Evolutionary conservation across 2,888 invertebrate species (phyloP).

Genomic region (Polymixis flavicincta): DNA sequence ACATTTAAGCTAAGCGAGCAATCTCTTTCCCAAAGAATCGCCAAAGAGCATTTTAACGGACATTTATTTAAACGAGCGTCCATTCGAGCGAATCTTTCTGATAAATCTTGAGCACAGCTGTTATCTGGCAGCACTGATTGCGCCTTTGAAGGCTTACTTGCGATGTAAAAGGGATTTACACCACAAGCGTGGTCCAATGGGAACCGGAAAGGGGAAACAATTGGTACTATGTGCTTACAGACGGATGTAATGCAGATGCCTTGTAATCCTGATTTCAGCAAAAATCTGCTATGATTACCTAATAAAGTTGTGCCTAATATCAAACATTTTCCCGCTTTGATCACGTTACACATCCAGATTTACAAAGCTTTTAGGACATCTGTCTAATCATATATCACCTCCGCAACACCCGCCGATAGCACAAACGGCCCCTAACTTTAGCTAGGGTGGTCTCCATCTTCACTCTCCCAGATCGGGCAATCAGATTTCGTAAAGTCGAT

Average conservation of each 20-base stretch:
- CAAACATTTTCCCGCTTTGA: not conserved
- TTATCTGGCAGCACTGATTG: constrained; percentile 61
- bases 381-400: constrained; percentile 23
- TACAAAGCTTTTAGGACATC: constrained; percentile 11
- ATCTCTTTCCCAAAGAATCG: constrained; percentile 53
- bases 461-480: constrained; percentile 38
- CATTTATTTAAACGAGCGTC: constrained; percentile 66
- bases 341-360: constrained; percentile 8
- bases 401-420: constrained; percentile 6
- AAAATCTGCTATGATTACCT: not conserved
- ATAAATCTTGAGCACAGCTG: constrained; percentile 65
- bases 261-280: not conserved
- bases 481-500: constrained; percentile 41
- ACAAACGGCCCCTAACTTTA: constrained; percentile 29
- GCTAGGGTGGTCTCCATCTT: constrained; percentile 19
- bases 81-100: constrained; percentile 58
- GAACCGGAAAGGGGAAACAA: constrained; percentile 25
- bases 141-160: constrained; percentile 50
- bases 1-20: constrained; percentile 55
- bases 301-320: not conserved
- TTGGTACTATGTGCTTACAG: constrained; percentile 29
- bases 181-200: constrained; percentile 24
- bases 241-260: constrained; percentile 11
- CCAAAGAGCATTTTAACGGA: constrained; percentile 52
- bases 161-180: constrained; percentile 36